Percentiles rank a stretch among this genome's conserved stretches.
These are phyloP conservation scores for Corythornis madagascariensis DNA, from an alignment of 2,113 vertebrate species.

Conservation along the genomic window DNA sequence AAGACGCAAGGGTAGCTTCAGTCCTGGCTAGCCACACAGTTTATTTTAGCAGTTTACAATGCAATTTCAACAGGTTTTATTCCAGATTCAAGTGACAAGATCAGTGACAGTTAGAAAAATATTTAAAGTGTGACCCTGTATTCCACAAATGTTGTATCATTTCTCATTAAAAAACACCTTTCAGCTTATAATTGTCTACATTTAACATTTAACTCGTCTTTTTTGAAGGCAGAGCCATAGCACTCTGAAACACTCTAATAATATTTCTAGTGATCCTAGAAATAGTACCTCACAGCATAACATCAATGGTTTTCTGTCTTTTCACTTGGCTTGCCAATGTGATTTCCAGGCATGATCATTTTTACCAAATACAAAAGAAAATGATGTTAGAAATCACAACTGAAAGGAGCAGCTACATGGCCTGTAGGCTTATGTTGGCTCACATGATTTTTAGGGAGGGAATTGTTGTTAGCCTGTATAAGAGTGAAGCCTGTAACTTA, in stretches of 20 bases:
- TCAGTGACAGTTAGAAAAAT: constrained; percentile 45
- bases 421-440: background rate
- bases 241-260: background rate
- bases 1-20: constrained; percentile 72
- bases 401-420: background rate
- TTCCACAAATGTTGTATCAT: background rate
- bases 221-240: background rate
- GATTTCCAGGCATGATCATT: background rate
- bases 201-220: background rate
- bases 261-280: background rate
- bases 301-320: background rate
- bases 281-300: background rate
- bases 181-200: background rate
- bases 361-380: background rate
- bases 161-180: constrained; percentile 6
- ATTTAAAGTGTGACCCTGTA: constrained; percentile 15
- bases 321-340: background rate
- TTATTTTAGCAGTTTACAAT: constrained; percentile 61
- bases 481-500: background rate
- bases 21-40: constrained; percentile 39
- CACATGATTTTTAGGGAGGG: background rate
- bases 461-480: background rate
- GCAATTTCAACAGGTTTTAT: constrained; percentile 63
- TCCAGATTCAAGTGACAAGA: background rate
- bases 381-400: background rate